Evolutionary conservation across 2,113 vertebrate species (phyloP), one percentile per base, ranked within the genome.

Genomic region (Peromyscus polionotus): DNA sequence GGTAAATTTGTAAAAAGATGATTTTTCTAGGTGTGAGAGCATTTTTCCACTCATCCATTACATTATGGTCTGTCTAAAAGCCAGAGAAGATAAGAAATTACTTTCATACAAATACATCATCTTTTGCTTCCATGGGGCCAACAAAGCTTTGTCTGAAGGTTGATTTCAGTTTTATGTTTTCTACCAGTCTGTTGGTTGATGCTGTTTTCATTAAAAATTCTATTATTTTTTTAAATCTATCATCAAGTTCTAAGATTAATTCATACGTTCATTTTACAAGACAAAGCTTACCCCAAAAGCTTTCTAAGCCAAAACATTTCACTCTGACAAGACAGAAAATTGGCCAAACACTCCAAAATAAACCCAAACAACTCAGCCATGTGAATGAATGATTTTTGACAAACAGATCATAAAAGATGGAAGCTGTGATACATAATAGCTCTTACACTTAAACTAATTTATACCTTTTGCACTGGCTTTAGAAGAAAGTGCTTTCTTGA

Each of bases 161-260:
- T 97, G 90, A 96, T 96, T 96, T 97, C 84, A 92, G 83, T 76
- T 96, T 81, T 90, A 54, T 63, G 57, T 96, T 96, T 94, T 94
- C 94, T 68, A 94, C 90, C 94, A 90, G 65, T 72, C 95, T 94
- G 51, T 39, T 76, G 48, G 90, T 92, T 93, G 80, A 87, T 88
- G 95, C 89, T 96, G 84, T 95, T 97, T 97, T 97, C 90, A 92
- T 97, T 97, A 93, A 92, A 97, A 97, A 93, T 81, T 94, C 75
- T 90, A 96, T 97, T 95, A 94, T 96, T 95, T 95, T 95, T 95
- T 85, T 57, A 19, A 97, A 94, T 88, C 45, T n/a, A 93, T 92
- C 89, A 96, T 48, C 68, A 76, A 90, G n/a, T 84, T 79, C 70
- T 86, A 95, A 97, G 94, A 95, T 94, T 88, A 90, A 94, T 97